These are phyloP conservation scores for Acanthurus leucopareius DNA, from an alignment of 2,797 vertebrate species.

Conservation along the genomic window DNA sequence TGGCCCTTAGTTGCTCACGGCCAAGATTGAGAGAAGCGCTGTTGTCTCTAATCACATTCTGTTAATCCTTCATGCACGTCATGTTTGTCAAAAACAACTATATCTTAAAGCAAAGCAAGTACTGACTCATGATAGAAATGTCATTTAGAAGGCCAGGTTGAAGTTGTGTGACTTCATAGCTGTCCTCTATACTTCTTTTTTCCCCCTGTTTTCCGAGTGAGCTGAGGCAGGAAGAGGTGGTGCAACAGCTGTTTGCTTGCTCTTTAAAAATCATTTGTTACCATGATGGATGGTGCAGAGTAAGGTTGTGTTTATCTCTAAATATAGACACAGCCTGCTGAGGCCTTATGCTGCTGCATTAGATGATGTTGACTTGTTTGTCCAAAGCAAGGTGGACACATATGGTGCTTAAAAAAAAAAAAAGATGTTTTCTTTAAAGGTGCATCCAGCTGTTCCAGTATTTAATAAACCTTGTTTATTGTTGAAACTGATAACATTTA, in stretches of 20 bases:
- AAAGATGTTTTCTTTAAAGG: neutral
- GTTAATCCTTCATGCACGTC: conserved; percentile 54
- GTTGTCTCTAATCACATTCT: conserved; percentile 51
- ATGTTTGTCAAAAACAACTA: conserved; percentile 32
- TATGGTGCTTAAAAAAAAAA: neutral
- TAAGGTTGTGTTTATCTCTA: conserved; percentile 33
- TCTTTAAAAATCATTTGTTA: conserved; percentile 50
- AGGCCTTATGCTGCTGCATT: conserved; percentile 10
- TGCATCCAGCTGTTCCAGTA: neutral
- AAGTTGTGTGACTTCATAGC: conserved; percentile 12
- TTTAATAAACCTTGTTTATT: neutral
- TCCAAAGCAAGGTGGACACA: conserved; percentile 29
- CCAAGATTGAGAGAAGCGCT: conserved; percentile 37
- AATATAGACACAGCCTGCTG: conserved; percentile 46
- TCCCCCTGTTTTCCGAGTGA: conserved; percentile 1
- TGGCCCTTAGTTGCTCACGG: conserved; percentile 37
- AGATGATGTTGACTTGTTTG: conserved; percentile 1
- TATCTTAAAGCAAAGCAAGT: neutral
- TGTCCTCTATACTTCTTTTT: conserved; percentile 30
- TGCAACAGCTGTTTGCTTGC: conserved; percentile 50
- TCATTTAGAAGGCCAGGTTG: neutral
- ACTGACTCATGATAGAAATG: conserved; percentile 4
- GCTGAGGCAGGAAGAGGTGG: conserved; percentile 13
- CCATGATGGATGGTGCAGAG: conserved; percentile 53
- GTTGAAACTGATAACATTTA: neutral